phyloP scores from a whole-genome alignment of 2,888 invertebrate genomes.

The Maniola hyperantus region DNA sequence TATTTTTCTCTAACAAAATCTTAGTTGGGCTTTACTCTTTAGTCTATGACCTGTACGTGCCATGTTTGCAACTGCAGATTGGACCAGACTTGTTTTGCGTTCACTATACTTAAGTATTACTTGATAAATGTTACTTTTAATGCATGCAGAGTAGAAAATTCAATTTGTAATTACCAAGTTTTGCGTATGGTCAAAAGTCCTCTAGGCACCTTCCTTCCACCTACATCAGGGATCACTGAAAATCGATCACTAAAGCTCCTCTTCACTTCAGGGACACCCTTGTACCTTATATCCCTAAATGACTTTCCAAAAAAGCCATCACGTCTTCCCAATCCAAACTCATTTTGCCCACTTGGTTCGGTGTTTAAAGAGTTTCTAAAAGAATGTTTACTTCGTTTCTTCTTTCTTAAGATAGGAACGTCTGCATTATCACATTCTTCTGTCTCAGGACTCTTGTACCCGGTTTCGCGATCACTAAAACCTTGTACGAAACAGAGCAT shows the following conservation, averaged over 20 bases:
- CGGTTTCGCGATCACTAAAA: conserved; percentile 76
- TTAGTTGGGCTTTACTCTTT: no score
- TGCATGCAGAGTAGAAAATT: not conserved
- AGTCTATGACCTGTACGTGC: no score
- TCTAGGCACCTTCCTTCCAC: conserved; percentile 60
- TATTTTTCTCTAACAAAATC: no score
- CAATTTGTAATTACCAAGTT: conserved; percentile 64
- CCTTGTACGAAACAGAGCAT: conserved; percentile 89
- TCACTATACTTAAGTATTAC: not conserved
- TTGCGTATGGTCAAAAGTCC: conserved; percentile 73
- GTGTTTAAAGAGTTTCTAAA: conserved; percentile 40
- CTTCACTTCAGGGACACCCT: conserved; percentile 65
- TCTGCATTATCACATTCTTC: conserved; percentile 58
- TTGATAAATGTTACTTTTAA: not conserved
- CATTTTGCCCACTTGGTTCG: conserved; percentile 49
- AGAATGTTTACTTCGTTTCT: conserved; percentile 47
- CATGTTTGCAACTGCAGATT: no score
- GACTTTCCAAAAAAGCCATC: conserved; percentile 60
- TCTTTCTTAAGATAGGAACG: conserved; percentile 53
- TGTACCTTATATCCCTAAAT: conserved; percentile 53
- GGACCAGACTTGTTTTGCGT: no score
- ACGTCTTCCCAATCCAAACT: conserved; percentile 52
- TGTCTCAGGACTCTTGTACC: conserved; percentile 61
- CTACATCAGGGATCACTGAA: conserved; percentile 67
- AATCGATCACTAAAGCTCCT: conserved; percentile 77